These are phyloP conservation scores for Moxostoma hubbsi DNA, from an alignment of 2,797 vertebrate species.

Conservation along the genomic window DNA sequence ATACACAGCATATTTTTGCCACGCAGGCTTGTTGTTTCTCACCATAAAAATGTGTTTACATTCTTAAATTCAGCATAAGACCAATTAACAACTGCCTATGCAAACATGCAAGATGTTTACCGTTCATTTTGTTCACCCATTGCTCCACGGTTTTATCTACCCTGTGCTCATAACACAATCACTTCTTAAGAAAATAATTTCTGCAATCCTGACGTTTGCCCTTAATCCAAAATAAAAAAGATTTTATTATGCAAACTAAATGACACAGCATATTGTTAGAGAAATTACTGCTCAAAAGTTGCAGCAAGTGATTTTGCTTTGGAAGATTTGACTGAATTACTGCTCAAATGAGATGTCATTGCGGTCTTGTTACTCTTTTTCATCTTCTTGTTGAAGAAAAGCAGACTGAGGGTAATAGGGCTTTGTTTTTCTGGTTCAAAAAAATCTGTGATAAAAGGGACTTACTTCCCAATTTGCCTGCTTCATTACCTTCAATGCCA, in stretches of 20 bases:
- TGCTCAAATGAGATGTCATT: neutral
- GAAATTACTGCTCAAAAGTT: slow-evolving; percentile 3
- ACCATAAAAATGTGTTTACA: neutral
- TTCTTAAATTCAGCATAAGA: neutral
- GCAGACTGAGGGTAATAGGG: neutral
- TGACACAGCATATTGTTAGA: neutral
- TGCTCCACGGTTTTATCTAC: slow-evolving; percentile 3
- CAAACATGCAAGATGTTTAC: neutral
- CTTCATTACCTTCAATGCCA: slow-evolving; percentile 34
- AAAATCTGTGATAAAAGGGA: slow-evolving; percentile 8
- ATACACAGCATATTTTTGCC: no score
- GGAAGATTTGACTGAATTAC: neutral
- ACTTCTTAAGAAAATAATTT: neutral
- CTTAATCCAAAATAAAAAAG: slow-evolving; percentile 1
- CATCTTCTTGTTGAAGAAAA: neutral
- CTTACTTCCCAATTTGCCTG: slow-evolving; percentile 10
- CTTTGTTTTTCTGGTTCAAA: slow-evolving; percentile 15
- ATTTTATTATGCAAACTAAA: slow-evolving; percentile 4
- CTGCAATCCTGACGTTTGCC: neutral
- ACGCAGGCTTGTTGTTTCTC: neutral
- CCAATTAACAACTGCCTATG: neutral
- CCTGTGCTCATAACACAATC: neutral
- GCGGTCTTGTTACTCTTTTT: slow-evolving; percentile 2
- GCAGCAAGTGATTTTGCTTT: neutral
- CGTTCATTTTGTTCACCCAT: neutral